phyloP scores from a whole-genome alignment of 2,888 invertebrate species.

The Andricus curvator region DNA sequence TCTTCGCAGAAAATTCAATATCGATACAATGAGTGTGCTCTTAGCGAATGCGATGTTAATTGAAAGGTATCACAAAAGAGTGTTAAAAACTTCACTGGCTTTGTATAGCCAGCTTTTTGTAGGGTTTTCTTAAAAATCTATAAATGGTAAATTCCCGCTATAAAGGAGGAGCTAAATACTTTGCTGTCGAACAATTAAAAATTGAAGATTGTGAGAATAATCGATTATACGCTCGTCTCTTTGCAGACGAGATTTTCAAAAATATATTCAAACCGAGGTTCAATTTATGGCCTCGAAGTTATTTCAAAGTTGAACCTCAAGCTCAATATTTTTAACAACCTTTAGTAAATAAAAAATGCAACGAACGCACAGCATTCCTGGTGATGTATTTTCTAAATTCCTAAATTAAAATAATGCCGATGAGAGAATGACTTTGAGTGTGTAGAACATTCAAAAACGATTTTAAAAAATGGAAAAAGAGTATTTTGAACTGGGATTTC shows the following conservation, averaged over 20 bases:
- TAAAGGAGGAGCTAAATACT: neutral
- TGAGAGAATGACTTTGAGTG: constrained; percentile 12
- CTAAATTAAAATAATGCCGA: neutral
- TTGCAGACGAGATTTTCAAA: neutral
- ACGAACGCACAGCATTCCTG: neutral
- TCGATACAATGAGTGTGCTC: constrained; percentile 12
- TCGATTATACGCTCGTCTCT: neutral
- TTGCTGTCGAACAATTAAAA: neutral
- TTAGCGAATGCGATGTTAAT: constrained; percentile 14
- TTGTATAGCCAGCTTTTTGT: constrained; percentile 3
- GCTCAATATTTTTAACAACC: no score
- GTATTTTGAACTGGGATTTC: neutral
- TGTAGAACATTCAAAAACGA: constrained; percentile 10
- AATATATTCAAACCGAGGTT: no score
- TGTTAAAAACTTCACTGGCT: constrained; percentile 13
- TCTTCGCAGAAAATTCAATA: neutral
- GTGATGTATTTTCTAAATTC: neutral
- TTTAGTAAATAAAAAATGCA: neutral
- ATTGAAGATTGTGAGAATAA: neutral
- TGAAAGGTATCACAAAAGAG: constrained; percentile 38
- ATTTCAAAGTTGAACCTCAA: no score
- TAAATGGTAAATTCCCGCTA: neutral
- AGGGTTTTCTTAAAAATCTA: neutral
- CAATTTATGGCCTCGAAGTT: no score
- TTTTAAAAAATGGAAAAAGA: constrained; percentile 14